phyloP scores from a whole-genome alignment of 2,113 vertebrate species.

The Malurus melanocephalus region DNA sequence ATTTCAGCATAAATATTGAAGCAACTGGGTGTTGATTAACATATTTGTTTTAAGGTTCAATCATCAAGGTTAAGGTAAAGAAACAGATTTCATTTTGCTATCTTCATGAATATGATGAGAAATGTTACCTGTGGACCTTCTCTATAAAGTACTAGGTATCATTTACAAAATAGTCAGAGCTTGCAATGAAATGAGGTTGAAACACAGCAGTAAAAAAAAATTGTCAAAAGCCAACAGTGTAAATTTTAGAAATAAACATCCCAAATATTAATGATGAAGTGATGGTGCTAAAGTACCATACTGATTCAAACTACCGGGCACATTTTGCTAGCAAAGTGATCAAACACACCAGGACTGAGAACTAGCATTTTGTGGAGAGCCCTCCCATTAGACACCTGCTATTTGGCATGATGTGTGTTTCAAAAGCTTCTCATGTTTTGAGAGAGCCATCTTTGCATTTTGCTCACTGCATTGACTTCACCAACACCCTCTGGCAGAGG shows the following conservation, averaged over 20 bases:
- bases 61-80: neutral
- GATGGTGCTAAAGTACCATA: neutral
- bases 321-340: neutral
- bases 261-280: neutral
- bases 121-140: neutral
- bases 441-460: neutral
- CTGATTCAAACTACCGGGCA: neutral
- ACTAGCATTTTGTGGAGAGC: neutral
- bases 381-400: neutral
- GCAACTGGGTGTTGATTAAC: neutral
- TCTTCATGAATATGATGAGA: neutral
- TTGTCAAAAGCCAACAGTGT: neutral
- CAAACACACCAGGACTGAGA: neutral
- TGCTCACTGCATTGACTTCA: neutral
- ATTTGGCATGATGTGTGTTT: neutral
- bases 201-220: neutral
- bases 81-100: neutral
- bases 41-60: neutral
- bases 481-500: neutral
- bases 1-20: slow-evolving; percentile 26
- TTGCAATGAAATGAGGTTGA: neutral
- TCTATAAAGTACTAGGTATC: neutral
- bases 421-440: neutral
- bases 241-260: neutral
- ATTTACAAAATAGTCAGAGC: neutral